Conservation (phyloP, 2,888 invertebrate genomes). For the Minunthozetes semirufus region DNA sequence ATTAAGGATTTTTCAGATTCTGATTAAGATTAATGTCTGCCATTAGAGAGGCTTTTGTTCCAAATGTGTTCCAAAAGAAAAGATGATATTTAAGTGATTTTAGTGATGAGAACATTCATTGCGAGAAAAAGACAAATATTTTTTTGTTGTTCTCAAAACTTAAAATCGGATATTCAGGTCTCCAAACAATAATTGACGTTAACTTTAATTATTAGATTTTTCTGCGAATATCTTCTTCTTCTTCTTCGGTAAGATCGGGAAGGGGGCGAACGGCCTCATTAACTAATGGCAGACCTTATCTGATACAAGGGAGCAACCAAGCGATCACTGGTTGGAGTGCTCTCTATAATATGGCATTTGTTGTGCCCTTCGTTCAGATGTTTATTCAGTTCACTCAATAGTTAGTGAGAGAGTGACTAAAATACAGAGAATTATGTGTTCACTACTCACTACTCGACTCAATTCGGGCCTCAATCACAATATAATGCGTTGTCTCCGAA, state of each 20-base stretch:
- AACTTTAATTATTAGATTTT: constrained; percentile 9
- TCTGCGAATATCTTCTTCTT: neutral
- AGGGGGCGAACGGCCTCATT: constrained; percentile 18
- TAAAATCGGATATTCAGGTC: neutral
- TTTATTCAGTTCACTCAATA: constrained; percentile 19
- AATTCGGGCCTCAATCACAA: neutral
- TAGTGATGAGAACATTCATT: neutral
- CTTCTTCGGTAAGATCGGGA: neutral
- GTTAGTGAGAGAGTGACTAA: neutral
- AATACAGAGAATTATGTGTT: constrained; percentile 9
- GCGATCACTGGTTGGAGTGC: constrained; percentile 15
- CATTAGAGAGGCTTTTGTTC: neutral
- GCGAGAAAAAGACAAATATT: neutral
- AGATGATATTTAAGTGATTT: neutral
- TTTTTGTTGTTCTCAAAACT: neutral
- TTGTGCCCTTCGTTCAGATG: constrained; percentile 7
- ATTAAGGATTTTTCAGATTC: neutral
- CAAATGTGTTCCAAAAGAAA: neutral
- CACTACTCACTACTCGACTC: neutral
- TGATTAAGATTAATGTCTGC: neutral
- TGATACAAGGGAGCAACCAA: constrained; percentile 7
- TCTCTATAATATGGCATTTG: constrained; percentile 27
- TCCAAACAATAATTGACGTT: neutral
- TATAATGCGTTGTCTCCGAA: constrained; percentile 19
- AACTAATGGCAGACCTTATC: constrained; percentile 28